Conservation (phyloP, 2,797 vertebrate genomes). For the Lacerta viridis region DNA sequence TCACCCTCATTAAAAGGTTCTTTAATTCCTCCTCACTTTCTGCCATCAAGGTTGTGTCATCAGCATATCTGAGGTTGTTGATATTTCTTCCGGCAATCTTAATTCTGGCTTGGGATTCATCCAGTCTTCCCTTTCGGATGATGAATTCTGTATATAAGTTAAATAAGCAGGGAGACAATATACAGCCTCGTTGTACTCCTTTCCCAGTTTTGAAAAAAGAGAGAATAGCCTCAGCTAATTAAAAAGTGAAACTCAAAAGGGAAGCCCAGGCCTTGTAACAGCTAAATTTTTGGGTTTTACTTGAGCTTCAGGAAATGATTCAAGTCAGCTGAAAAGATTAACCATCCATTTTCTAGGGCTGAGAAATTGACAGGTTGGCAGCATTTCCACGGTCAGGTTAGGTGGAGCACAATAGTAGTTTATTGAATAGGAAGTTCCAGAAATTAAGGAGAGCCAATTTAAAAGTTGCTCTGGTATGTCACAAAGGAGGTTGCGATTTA, state of each 20-base stretch:
- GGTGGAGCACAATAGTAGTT: conserved; percentile 68
- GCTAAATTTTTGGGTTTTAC: conserved; percentile 74
- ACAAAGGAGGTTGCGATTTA: conserved; percentile 73
- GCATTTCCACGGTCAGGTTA: conserved; percentile 70
- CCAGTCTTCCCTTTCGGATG: no score
- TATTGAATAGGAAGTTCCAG: conserved; percentile 70
- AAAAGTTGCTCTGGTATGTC: conserved; percentile 69
- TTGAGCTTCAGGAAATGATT: conserved; percentile 74
- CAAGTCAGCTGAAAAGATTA: conserved; percentile 75
- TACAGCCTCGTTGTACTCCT: no score
- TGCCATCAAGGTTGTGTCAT: no score
- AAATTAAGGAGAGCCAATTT: conserved; percentile 71
- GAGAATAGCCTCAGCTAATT: conserved; percentile 60
- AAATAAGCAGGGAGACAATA: no score
- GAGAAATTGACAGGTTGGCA: conserved; percentile 73
- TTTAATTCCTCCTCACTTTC: no score
- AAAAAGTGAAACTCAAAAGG: conserved; percentile 65
- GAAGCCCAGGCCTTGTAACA: conserved; percentile 62
- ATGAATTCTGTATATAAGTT: no score
- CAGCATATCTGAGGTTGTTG: no score
- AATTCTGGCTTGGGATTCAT: no score
- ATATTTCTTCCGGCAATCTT: no score
- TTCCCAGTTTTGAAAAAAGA: neutral
- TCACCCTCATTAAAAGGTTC: no score
- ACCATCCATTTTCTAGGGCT: conserved; percentile 65